A percentile compares a stretch with the other conserved stretches of the same genome.
Evolutionary conservation across 2,113 vertebrate genomes (phyloP).

Genomic region (Willisornis vidua): DNA sequence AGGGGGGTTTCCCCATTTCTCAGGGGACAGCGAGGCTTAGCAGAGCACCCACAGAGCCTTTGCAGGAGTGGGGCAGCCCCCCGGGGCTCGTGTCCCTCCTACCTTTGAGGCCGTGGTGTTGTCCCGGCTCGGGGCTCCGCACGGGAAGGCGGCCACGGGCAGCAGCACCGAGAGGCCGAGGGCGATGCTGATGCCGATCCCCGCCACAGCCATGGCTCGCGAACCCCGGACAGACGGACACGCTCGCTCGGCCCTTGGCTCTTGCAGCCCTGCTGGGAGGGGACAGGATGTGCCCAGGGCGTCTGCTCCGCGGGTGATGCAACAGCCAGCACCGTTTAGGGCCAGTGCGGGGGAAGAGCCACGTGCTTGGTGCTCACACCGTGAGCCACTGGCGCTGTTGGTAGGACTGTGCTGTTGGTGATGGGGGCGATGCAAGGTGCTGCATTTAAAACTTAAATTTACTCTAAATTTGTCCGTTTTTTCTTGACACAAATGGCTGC

Average conservation of each 20-base stretch:
- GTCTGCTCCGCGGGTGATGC: not conserved
- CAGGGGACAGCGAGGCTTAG: not conserved
- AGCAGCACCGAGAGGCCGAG: not conserved
- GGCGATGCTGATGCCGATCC: accelerated
- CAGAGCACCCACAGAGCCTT: accelerated
- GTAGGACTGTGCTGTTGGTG: not conserved
- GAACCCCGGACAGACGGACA: accelerated
- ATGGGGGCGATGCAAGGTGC: accelerated
- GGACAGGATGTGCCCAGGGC: not conserved
- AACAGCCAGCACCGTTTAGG: not conserved
- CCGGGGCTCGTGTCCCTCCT: not conserved
- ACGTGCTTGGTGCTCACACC: not conserved
- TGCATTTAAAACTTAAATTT: not conserved
- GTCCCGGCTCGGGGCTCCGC: accelerated
- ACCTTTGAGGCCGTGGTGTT: not conserved
- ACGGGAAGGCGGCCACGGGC: accelerated
- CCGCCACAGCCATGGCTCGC: not conserved
- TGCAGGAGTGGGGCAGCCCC: not conserved
- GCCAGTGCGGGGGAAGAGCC: not conserved
- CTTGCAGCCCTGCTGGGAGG: not conserved
- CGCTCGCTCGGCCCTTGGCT: accelerated
- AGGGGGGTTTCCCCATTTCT: not conserved
- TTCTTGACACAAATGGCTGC: accelerated
- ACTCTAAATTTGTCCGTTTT: not conserved
- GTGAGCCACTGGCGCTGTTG: accelerated